A percentile compares a stretch with the other conserved stretches of the same genome.
Evolutionary conservation across 2,113 vertebrate genomes (phyloP).

Genomic region (Onychostoma macrolepis): DNA sequence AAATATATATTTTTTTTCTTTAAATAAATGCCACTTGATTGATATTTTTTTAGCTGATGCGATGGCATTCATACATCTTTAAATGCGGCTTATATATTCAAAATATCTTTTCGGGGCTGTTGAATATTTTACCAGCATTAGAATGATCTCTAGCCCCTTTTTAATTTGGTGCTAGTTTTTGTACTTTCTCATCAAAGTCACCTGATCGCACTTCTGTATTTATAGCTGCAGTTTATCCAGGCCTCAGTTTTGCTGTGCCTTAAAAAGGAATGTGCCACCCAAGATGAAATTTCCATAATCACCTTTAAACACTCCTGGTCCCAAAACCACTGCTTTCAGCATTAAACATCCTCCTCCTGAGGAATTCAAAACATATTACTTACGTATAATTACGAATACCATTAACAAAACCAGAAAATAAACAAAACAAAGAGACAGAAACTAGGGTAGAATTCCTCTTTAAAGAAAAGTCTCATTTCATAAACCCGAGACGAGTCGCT

Average conservation of each 20-base stretch:
- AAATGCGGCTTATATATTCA: neutral
- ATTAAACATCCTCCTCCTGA: conserved; percentile 1
- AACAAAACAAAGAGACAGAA: conserved; percentile 29
- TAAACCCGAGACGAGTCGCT: conserved; percentile 33
- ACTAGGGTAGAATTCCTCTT: conserved; percentile 21
- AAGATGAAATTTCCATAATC: conserved; percentile 39
- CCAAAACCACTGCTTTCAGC: conserved; percentile 29
- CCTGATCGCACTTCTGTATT: neutral
- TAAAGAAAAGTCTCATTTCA: conserved; percentile 33
- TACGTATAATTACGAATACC: conserved; percentile 25
- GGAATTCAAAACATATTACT: conserved; percentile 18
- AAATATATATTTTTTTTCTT: neutral
- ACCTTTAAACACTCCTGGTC: conserved; percentile 25
- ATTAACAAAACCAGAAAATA: conserved; percentile 18
- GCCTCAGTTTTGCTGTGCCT: conserved; percentile 3
- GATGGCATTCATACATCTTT: neutral
- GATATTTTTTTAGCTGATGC: neutral
- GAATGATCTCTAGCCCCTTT: neutral
- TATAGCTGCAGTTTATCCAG: neutral
- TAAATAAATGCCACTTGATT: neutral
- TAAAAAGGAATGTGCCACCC: conserved; percentile 37
- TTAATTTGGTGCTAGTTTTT: neutral
- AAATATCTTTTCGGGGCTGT: neutral
- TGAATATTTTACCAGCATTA: neutral
- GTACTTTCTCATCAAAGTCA: neutral